Evolutionary conservation across 1,140 invertebrate species (phyloP).

Genomic region (Phymastichus coffea): DNA sequence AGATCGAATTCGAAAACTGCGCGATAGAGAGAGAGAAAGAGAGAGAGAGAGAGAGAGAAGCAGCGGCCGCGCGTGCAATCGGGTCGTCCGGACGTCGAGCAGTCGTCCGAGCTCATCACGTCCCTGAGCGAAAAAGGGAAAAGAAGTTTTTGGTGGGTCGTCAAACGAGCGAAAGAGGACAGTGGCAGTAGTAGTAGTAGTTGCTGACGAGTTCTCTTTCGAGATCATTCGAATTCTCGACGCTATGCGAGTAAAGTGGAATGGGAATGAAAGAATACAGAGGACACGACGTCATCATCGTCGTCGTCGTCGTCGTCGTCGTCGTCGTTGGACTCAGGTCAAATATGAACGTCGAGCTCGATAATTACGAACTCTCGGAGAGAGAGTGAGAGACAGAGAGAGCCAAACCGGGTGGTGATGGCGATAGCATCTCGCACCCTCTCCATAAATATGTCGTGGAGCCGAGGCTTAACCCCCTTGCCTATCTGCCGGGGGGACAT

Average conservation of each 20-base stretch:
- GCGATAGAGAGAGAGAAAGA: neutral
- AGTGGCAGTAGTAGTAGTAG: no score
- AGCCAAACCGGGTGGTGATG: slow-evolving; percentile 12
- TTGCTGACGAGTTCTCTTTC: slow-evolving; percentile 12
- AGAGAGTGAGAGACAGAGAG: neutral
- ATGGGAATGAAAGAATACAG: neutral
- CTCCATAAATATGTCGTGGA: slow-evolving; percentile 59
- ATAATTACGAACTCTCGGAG: slow-evolving; percentile 53
- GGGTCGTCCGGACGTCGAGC: no score
- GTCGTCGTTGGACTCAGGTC: slow-evolving; percentile 38
- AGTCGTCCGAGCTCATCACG: no score
- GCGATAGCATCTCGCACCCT: slow-evolving; percentile 57
- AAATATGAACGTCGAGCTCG: slow-evolving; percentile 56
- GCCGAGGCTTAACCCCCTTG: slow-evolving; percentile 55
- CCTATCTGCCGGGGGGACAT: slow-evolving; percentile 51
- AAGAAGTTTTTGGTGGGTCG: no score
- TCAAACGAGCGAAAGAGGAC: no score
- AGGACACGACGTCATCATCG: neutral
- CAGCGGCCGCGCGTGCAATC: neutral
- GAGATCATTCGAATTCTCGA: slow-evolving; percentile 17
- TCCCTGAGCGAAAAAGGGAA: no score
- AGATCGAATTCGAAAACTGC: no score
- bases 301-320: neutral
- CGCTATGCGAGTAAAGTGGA: slow-evolving; percentile 19
- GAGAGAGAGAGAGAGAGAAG: neutral